These are phyloP conservation scores for Dryobates pubescens DNA, from an alignment of 2,797 vertebrate species.

Conservation along the genomic window DNA sequence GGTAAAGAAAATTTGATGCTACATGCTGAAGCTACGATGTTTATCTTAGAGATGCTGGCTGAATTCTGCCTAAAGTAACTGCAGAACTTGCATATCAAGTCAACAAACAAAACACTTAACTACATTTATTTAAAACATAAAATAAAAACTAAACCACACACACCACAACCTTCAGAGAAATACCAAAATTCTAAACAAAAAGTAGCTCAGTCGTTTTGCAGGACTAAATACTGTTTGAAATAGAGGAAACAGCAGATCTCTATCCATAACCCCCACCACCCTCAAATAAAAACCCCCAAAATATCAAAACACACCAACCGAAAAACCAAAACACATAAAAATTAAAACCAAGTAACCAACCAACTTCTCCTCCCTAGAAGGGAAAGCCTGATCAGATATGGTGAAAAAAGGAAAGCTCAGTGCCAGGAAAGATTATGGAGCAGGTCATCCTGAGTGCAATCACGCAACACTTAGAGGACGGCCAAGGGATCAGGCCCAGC, in stretches of 20 bases:
- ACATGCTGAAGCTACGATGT: background rate
- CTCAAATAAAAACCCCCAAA: background rate
- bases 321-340: too few relatives aligned
- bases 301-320: background rate
- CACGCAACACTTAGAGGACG: too few relatives aligned
- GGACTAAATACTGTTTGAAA: background rate
- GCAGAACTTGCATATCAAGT: background rate
- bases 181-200: background rate
- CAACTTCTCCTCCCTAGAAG: background rate
- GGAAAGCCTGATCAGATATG: background rate
- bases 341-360: background rate
- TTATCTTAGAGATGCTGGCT: background rate
- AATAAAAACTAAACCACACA: background rate
- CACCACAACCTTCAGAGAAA: background rate
- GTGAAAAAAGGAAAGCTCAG: background rate
- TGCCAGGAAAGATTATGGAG: too few relatives aligned
- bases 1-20: background rate
- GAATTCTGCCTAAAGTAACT: background rate
- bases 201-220: background rate
- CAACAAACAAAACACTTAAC: background rate
- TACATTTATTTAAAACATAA: background rate
- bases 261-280: background rate
- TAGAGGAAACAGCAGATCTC: background rate
- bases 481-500: too few relatives aligned
- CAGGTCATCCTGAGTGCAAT: too few relatives aligned